These are phyloP conservation scores for Heliothis subflexa DNA, from an alignment of 1,140 invertebrate species.

Conservation along the genomic window DNA sequence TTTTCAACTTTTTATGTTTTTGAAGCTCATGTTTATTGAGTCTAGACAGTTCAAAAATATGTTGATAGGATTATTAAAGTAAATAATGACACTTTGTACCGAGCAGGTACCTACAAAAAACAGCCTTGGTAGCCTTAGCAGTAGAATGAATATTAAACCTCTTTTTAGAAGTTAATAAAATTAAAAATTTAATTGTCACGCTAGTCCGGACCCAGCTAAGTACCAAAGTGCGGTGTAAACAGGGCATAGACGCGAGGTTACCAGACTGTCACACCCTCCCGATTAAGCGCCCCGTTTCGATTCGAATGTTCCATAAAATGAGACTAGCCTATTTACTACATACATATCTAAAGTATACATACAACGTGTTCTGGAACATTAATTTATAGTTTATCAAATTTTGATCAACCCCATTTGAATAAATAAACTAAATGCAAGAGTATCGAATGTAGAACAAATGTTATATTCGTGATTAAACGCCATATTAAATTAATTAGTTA, in stretches of 20 bases:
- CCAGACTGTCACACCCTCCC: slow-evolving; percentile 59
- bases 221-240: slow-evolving; percentile 38
- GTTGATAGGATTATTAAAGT: background rate
- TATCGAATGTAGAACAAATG: background rate
- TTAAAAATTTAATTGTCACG: background rate
- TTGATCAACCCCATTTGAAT: slow-evolving; percentile 21
- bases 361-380: background rate
- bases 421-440: background rate
- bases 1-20: background rate
- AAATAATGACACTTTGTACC: background rate
- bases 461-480: slow-evolving; percentile 4
- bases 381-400: slow-evolving; percentile 6
- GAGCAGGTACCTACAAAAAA: background rate
- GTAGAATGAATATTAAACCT: no score
- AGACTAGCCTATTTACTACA: slow-evolving; percentile 22
- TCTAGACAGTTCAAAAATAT: slow-evolving; percentile 33
- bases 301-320: slow-evolving; percentile 48
- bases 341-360: slow-evolving; percentile 2
- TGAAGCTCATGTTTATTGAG: slow-evolving; percentile 9
- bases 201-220: background rate
- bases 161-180: background rate
- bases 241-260: slow-evolving; percentile 48
- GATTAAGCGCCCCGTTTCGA: slow-evolving; percentile 51
- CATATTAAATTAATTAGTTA: slow-evolving; percentile 1
- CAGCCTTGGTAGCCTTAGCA: no score